Evolutionary conservation across 2,888 invertebrate species (phyloP), one percentile per base, ranked within the genome.

Genomic region (Actias luna): DNA sequence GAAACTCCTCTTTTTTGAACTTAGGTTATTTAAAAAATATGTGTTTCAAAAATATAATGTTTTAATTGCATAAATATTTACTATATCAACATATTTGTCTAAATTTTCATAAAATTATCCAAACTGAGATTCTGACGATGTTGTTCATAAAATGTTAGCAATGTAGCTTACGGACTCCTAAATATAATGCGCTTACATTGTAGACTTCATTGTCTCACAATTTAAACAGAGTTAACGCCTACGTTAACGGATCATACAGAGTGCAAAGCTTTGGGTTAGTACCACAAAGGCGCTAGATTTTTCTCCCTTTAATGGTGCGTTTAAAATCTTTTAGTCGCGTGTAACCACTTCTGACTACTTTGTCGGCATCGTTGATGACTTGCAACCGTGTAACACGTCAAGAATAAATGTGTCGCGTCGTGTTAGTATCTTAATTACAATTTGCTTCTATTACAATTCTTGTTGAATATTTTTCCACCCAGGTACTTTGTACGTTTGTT

Each of bases 231-330:
- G 31, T 31, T 58, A 57, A 62, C 61, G 61, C 58, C 57, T 57
- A n/a, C 29, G 55, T 55, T 55, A 55, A 33, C 57, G 57, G 42
- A 42, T 62, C 58, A 62, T 36, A 62, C 58, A 22, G 57, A 62
- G 58, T 61, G 31, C 83, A 87, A 85, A 85, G 88, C 88, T 85
- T 86, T 86, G 82, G 77, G 71, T 75, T 75, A 72, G 72, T 73
- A 73, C 76, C 67, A 66, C 66, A 69, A 74, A 78, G 81, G 79
- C 78, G 78, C 73, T 73, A 74, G 74, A 75, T 77, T 75, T 55
- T 75, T 69, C 70, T 70, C 73, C 70, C 72, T 75, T 74, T 79
- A 80, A 82, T 79, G 79, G 75, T 69, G 74, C 77, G 79, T 74
- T 81, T 79, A 83, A 80, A 83, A 83, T 80, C 86, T 84, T 79